These are phyloP conservation scores for Rhinoderma darwinii DNA, from an alignment of 2,113 vertebrate species.

Conservation along the genomic window DNA sequence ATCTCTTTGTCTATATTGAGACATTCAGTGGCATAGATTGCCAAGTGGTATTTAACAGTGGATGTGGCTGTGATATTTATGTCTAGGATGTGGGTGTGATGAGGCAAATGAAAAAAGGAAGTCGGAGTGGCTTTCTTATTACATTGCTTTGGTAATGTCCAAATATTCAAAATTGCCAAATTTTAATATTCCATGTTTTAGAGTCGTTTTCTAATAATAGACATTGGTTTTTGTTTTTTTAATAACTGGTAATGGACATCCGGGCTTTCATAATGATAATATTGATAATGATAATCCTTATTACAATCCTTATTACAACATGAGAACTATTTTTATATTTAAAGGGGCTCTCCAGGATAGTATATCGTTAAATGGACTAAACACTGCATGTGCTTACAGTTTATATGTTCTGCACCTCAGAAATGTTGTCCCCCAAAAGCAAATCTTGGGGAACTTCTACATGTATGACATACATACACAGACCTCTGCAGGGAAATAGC, in stretches of 20 bases:
- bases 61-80: slow-evolving; percentile 56
- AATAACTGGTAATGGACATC: not conserved
- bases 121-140: slow-evolving; percentile 10
- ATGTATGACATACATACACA: too few species aligned
- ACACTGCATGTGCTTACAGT: too few species aligned
- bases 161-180: slow-evolving; percentile 9
- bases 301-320: not conserved
- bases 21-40: slow-evolving; percentile 38
- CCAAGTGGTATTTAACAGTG: slow-evolving; percentile 52
- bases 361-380: too few species aligned
- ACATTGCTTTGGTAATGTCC: not conserved
- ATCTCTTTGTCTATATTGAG: slow-evolving; percentile 34
- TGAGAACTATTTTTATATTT: not conserved
- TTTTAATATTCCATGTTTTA: not conserved
- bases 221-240: not conserved
- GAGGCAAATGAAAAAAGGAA: slow-evolving; percentile 31
- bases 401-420: too few species aligned
- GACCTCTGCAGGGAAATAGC: too few species aligned
- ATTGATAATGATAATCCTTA: not conserved
- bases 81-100: slow-evolving; percentile 25
- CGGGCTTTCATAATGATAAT: not conserved
- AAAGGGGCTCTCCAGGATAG: too few species aligned
- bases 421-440: too few species aligned
- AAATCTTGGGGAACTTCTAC: too few species aligned
- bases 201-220: not conserved